Conservation (phyloP, 2,797 vertebrate genomes). For the Tiaroga cobitis region DNA sequence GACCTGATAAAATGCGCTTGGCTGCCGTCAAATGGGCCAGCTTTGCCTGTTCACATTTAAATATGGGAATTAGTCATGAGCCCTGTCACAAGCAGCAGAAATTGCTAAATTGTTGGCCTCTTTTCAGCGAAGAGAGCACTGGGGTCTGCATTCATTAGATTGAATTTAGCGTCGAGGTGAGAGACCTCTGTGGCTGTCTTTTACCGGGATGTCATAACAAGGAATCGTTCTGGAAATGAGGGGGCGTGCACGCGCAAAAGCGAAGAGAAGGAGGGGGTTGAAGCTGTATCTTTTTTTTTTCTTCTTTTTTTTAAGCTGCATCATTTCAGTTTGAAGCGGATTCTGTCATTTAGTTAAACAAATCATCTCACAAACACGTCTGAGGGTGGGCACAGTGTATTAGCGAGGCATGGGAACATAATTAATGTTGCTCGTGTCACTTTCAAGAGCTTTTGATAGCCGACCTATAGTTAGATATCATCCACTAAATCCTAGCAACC, state of each 20-base stretch:
- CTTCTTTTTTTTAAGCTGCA: background rate
- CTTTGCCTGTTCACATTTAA: slow-evolving; percentile 86
- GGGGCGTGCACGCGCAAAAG: slow-evolving; percentile 36
- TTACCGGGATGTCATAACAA: slow-evolving; percentile 58
- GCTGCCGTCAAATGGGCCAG: slow-evolving; percentile 86
- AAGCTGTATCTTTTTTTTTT: background rate
- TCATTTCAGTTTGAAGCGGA: background rate
- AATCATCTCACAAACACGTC: slow-evolving; percentile 32
- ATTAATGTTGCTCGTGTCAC: slow-evolving; percentile 24
- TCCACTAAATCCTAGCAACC: background rate
- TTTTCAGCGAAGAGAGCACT: slow-evolving; percentile 68
- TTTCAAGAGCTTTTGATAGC: slow-evolving; percentile 29
- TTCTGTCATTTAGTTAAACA: slow-evolving; percentile 25
- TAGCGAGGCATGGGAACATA: background rate
- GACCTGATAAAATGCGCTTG: slow-evolving; percentile 89
- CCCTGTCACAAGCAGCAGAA: slow-evolving; percentile 85
- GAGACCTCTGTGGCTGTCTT: slow-evolving; percentile 57
- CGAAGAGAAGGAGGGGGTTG: slow-evolving; percentile 7
- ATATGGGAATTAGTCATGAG: slow-evolving; percentile 92
- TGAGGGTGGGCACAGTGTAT: slow-evolving; percentile 11
- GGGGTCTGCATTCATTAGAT: slow-evolving; percentile 69
- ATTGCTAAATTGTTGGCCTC: slow-evolving; percentile 82
- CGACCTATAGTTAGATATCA: background rate
- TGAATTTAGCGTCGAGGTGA: slow-evolving; percentile 75
- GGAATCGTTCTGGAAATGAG: slow-evolving; percentile 51